A percentile compares a stretch with the other conserved stretches of the same genome.
Conservation (phyloP, 2,888 invertebrate genomes). For the Stenchaetothrips biformis region DNA sequence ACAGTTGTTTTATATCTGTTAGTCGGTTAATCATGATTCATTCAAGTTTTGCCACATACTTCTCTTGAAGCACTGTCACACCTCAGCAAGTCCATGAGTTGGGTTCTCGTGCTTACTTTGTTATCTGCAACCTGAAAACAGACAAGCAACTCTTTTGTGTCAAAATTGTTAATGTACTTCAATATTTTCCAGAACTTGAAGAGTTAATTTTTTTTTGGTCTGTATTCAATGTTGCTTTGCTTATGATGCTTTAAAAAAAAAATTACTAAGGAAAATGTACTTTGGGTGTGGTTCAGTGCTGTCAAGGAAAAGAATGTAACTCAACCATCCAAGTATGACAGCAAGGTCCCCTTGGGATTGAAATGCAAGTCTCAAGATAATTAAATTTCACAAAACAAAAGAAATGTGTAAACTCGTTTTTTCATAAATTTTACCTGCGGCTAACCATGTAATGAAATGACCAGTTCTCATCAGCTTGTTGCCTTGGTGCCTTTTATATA, state of each 20-base stretch:
- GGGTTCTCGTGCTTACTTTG: neutral
- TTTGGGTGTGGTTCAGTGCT: conserved; percentile 14
- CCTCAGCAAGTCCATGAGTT: conserved; percentile 5
- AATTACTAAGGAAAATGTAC: neutral
- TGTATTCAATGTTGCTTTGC: too few relatives aligned
- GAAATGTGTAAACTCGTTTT: neutral
- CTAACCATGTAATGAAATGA: conserved; percentile 60
- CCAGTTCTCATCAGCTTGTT: conserved; percentile 61
- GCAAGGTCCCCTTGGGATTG: neutral
- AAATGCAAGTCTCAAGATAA: conserved; percentile 17
- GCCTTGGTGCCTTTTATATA: conserved; percentile 59
- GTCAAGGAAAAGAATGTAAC: conserved; percentile 11
- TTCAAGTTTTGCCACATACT: conserved; percentile 26
- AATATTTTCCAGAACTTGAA: neutral
- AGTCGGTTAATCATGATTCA: neutral
- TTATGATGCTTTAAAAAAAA: neutral
- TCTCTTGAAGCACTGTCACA: conserved; percentile 4
- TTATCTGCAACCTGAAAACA: conserved; percentile 10
- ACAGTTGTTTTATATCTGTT: neutral
- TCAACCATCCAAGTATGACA: neutral
- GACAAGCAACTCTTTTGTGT: conserved; percentile 7
- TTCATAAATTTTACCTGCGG: conserved; percentile 44
- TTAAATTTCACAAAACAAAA: neutral
- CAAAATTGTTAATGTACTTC: conserved; percentile 26
- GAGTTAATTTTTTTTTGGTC: too few relatives aligned